Evolutionary conservation across 2,797 vertebrate species (phyloP).

Genomic region (Anguilla pacifica): DNA sequence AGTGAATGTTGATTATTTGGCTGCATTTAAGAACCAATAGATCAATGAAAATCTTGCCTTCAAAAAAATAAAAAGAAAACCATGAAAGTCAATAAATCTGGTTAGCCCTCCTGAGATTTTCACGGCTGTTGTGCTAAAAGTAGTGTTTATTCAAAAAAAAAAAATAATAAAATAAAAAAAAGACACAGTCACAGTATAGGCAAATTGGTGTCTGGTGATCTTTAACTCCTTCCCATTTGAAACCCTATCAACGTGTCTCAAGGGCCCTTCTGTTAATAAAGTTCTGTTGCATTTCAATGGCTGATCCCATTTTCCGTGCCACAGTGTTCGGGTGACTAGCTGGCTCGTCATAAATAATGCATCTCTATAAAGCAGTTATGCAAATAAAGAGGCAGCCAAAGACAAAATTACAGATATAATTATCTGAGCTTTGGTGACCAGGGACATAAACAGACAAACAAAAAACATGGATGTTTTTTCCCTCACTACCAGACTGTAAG

Average conservation of each 20-base stretch:
- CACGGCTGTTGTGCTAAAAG: neutral
- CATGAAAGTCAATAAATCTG: neutral
- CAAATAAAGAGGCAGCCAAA: neutral
- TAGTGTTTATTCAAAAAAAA: neutral
- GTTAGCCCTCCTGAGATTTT: neutral
- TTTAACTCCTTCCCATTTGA: neutral
- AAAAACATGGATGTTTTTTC: neutral
- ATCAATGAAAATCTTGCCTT: neutral
- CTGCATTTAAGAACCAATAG: neutral
- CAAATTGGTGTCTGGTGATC: neutral
- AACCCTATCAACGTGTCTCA: neutral
- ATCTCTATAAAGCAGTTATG: neutral
- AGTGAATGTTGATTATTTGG: neutral
- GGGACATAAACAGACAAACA: constrained; percentile 10
- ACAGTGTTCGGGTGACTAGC: neutral
- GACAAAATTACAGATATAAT: constrained; percentile 1
- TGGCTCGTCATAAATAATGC: neutral
- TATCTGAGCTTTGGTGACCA: neutral
- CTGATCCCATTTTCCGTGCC: neutral
- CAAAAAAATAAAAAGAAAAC: neutral
- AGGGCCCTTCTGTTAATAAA: neutral
- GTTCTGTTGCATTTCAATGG: neutral
- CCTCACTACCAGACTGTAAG: neutral
- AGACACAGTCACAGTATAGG: neutral
- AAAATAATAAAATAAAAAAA: neutral